Conservation (phyloP, 2,113 vertebrate species). For the Neomonachus schauinslandi region DNA sequence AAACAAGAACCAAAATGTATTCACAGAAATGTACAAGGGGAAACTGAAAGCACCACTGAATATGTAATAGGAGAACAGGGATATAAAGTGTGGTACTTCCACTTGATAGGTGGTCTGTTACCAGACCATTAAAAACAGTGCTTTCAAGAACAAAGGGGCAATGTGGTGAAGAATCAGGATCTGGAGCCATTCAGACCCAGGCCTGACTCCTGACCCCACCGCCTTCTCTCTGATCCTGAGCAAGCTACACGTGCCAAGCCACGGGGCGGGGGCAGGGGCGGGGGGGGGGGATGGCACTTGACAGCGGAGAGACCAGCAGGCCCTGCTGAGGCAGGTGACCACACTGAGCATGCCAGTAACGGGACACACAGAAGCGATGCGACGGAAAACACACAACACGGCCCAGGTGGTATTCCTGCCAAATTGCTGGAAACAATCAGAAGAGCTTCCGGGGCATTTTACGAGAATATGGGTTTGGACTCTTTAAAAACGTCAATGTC, state of each 20-base stretch:
- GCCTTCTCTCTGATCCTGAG: not conserved
- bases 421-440: not conserved
- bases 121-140: not conserved
- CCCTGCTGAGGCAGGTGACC: not conserved
- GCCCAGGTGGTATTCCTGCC: not conserved
- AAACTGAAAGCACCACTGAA: not conserved
- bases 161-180: not conserved
- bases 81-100: not conserved
- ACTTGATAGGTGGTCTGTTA: not conserved
- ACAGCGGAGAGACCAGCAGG: not conserved
- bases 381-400: not conserved
- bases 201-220: not conserved
- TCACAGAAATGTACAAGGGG: not conserved
- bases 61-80: not conserved
- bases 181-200: not conserved
- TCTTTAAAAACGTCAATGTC: not conserved
- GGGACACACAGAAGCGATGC: not conserved
- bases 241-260: not conserved
- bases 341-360: not conserved
- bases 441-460: not conserved
- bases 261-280: accelerated
- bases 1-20: not conserved
- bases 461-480: not conserved
- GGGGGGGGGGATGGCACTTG: not conserved
- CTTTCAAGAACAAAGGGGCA: not conserved